Conservation (phyloP, 1,140 invertebrate genomes). For the Papilio polytes region DNA sequence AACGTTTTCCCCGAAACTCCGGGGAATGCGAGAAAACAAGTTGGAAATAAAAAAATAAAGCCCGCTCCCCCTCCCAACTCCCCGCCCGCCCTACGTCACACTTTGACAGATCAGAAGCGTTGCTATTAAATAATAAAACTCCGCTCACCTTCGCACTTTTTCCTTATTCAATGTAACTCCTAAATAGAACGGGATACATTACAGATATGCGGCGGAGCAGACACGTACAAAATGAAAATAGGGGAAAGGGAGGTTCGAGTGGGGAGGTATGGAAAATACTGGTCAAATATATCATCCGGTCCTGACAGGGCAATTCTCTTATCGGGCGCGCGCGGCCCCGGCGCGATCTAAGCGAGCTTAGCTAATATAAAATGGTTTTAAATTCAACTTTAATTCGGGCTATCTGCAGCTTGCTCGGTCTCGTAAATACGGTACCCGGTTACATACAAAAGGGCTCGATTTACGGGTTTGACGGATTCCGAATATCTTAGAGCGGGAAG, state of each 20-base stretch:
- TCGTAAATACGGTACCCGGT: constrained; percentile 63
- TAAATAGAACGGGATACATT: constrained; percentile 76
- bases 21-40: constrained; percentile 28
- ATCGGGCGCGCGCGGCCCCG: constrained; percentile 84
- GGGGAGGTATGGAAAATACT: constrained; percentile 90
- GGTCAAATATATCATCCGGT: constrained; percentile 93
- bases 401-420: constrained; percentile 70
- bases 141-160: constrained; percentile 67
- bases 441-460: constrained; percentile 75
- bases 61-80: constrained; percentile 49
- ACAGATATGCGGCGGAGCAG: constrained; percentile 74
- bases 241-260: constrained; percentile 70
- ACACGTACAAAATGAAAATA: constrained; percentile 83
- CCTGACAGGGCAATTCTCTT: constrained; percentile 94
- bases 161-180: constrained; percentile 70
- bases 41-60: constrained; percentile 45
- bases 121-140: constrained; percentile 70
- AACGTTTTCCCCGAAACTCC: constrained; percentile 29
- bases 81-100: constrained; percentile 55
- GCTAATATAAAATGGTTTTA: constrained; percentile 84
- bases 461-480: constrained; percentile 77
- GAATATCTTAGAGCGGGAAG: constrained; percentile 73
- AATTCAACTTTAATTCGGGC: constrained; percentile 82
- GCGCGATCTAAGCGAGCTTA: constrained; percentile 81
- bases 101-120: constrained; percentile 66